Evolutionary conservation across 2,888 invertebrate genomes (phyloP).

Genomic region (Rotaria socialis): DNA sequence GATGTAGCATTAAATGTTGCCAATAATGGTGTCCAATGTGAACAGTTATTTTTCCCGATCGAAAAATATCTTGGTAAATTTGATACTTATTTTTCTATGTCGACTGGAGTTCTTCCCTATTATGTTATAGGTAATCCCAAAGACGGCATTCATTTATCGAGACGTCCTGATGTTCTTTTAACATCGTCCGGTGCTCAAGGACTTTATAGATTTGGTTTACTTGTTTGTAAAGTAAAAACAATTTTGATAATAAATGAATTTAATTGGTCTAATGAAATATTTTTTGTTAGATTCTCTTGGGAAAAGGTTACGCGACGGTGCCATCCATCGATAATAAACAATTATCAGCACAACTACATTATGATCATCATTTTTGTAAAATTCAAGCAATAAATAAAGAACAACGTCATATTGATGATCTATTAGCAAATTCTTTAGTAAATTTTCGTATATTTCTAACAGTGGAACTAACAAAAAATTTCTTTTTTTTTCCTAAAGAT

Average conservation of each 20-base stretch:
- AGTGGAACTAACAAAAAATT: too few species aligned
- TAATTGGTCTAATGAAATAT: too few species aligned
- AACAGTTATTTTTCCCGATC: neutral
- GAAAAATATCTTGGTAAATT: slow-evolving; percentile 5
- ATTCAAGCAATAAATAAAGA: neutral
- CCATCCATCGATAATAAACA: neutral
- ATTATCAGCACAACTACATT: neutral
- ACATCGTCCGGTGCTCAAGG: slow-evolving; percentile 3
- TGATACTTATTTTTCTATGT: too few species aligned
- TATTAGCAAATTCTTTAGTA: neutral
- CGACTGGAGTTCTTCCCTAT: neutral
- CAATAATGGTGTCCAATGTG: neutral
- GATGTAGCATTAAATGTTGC: neutral
- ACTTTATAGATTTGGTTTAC: slow-evolving; percentile 1
- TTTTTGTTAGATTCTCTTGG: neutral
- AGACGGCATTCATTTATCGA: neutral
- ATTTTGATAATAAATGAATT: too few species aligned
- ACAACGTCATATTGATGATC: neutral
- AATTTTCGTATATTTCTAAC: neutral
- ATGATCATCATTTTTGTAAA: slow-evolving; percentile 34
- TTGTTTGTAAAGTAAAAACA: neutral
- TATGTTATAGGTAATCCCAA: neutral
- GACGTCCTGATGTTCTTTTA: neutral
- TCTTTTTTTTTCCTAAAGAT: neutral
- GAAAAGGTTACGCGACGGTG: neutral